Conservation (phyloP, 2,113 vertebrate species). For the Clupea harengus region DNA sequence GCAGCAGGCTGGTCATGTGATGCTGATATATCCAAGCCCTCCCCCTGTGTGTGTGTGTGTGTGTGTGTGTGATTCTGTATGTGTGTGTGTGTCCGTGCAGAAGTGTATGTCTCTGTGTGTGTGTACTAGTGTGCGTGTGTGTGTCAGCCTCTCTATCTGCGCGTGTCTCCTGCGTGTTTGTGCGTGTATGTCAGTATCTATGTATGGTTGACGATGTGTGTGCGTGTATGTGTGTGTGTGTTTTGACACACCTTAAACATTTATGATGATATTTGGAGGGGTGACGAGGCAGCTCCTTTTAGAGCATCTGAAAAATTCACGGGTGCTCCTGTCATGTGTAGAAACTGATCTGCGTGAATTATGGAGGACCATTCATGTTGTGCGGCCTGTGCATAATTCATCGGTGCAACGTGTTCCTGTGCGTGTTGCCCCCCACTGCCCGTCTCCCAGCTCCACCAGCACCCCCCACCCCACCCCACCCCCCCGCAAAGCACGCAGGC, state of each 20-base stretch:
- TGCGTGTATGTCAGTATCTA: not conserved
- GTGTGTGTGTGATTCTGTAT: not conserved
- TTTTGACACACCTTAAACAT: slow-evolving; percentile 25
- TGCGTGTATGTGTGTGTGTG: not conserved
- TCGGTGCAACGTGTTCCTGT: not conserved
- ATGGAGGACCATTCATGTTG: slow-evolving; percentile 32
- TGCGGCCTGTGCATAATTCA: slow-evolving; percentile 24
- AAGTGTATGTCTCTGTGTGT: not conserved
- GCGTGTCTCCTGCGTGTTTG: not conserved
- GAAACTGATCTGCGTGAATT: slow-evolving; percentile 23
- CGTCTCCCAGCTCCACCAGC: not conserved
- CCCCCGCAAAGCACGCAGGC: not conserved
- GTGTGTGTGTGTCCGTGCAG: not conserved
- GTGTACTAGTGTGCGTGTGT: not conserved
- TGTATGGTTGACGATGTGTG: not conserved
- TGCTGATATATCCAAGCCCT: not conserved
- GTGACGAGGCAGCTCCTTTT: not conserved
- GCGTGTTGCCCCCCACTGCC: not conserved
- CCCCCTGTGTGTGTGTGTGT: not conserved
- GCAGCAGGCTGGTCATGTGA: not conserved
- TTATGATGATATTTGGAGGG: slow-evolving; percentile 31
- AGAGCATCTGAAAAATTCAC: slow-evolving; percentile 22
- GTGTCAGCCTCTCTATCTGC: not conserved
- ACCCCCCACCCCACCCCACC: not conserved
- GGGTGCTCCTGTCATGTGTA: slow-evolving; percentile 12